phyloP scores from a whole-genome alignment of 2,888 invertebrate species.

The Hydriomena furcata region DNA sequence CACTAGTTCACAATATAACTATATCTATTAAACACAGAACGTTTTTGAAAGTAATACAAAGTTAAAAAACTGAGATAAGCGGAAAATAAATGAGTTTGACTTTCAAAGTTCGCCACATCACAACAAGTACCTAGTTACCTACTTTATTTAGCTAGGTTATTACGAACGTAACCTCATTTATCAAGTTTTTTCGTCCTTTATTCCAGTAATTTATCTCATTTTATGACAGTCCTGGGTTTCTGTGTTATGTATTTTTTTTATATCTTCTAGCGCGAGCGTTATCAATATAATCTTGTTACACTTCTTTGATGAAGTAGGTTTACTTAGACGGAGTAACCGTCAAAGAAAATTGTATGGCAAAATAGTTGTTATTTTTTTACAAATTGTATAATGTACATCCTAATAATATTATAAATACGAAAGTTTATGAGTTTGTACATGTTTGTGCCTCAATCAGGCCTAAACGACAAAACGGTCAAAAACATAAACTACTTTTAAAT shows the following conservation, averaged over 20 bases:
- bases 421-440: too few relatives aligned
- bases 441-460: too few relatives aligned
- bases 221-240: constrained; percentile 30
- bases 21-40: too few relatives aligned
- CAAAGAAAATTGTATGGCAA: background rate
- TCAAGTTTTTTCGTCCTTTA: constrained; percentile 31
- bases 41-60: too few relatives aligned
- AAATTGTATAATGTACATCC: too few relatives aligned
- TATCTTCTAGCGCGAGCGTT: constrained; percentile 17
- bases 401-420: too few relatives aligned
- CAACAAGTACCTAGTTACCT: background rate
- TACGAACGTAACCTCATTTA: constrained; percentile 31
- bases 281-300: constrained; percentile 27
- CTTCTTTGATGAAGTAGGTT: constrained; percentile 16
- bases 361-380: too few relatives aligned
- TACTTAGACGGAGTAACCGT: constrained; percentile 6
- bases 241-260: constrained; percentile 27
- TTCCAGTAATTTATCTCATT: constrained; percentile 30
- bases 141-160: constrained; percentile 11
- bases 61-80: constrained; percentile 7
- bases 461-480: too few relatives aligned
- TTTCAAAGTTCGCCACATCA: constrained; percentile 6
- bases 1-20: too few relatives aligned
- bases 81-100: constrained; percentile 8
- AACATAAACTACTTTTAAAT: too few relatives aligned